phyloP scores from a whole-genome alignment of 2,113 vertebrate genomes.

The Gymnarchus niloticus region DNA sequence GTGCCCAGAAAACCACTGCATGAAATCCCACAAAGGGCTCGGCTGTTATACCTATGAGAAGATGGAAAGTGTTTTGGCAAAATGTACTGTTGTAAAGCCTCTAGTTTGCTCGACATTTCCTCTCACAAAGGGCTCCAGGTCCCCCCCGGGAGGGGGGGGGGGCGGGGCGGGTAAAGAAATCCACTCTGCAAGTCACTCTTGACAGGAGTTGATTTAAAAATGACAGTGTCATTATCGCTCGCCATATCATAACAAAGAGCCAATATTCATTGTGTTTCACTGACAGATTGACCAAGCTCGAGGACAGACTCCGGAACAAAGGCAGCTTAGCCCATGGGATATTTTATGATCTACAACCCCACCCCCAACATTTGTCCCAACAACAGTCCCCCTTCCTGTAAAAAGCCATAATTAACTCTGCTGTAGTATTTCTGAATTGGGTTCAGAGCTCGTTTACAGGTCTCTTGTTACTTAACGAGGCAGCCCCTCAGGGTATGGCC shows the following conservation, averaged over 20 bases:
- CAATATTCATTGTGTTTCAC: background rate
- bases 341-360: too few species aligned
- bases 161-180: background rate
- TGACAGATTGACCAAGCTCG: background rate
- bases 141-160: background rate
- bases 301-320: too few species aligned
- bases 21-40: too few species aligned
- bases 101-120: too few species aligned
- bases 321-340: too few species aligned
- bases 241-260: background rate
- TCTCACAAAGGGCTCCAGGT: too few species aligned
- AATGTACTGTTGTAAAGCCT: too few species aligned
- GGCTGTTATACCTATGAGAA: too few species aligned
- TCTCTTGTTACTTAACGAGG: conserved; percentile 58
- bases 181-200: background rate
- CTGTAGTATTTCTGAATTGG: conserved; percentile 46
- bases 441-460: conserved; percentile 52
- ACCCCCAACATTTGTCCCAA: background rate
- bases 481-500: conserved; percentile 51
- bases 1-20: too few species aligned
- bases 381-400: conserved; percentile 42
- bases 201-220: background rate
- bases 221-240: background rate
- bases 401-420: conserved; percentile 43
- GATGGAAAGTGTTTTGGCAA: too few species aligned